Evolutionary conservation across 2,888 invertebrate species (phyloP).

Genomic region (Sinopyrophorus schimmeli): DNA sequence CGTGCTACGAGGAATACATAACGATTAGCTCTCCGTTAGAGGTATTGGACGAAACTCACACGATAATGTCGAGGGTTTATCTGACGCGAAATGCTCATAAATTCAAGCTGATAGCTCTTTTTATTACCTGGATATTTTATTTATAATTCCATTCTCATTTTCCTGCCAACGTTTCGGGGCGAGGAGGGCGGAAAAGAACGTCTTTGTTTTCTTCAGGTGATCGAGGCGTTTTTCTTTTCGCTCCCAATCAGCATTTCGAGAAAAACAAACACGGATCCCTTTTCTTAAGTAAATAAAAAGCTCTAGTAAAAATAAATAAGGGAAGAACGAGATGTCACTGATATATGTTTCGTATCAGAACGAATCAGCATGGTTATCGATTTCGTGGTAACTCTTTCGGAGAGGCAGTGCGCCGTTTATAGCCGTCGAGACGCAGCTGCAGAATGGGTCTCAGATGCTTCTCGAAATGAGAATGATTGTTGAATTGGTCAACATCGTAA

Average conservation of each 20-base stretch:
- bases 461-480: slow-evolving; percentile 24
- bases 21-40: slow-evolving; percentile 34
- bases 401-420: slow-evolving; percentile 21
- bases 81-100: slow-evolving; percentile 28
- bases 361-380: slow-evolving; percentile 38
- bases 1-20: slow-evolving; percentile 35
- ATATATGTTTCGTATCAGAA: slow-evolving; percentile 39
- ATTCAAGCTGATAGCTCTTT: slow-evolving; percentile 32
- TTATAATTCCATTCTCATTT: slow-evolving; percentile 26
- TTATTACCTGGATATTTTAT: slow-evolving; percentile 32
- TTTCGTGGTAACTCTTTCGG: slow-evolving; percentile 31
- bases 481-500: slow-evolving; percentile 26
- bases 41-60: slow-evolving; percentile 28
- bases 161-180: no score
- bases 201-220: slow-evolving; percentile 11
- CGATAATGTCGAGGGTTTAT: slow-evolving; percentile 33
- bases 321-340: slow-evolving; percentile 38
- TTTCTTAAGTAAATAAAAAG: slow-evolving; percentile 24
- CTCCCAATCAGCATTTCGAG: slow-evolving; percentile 25
- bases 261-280: slow-evolving; percentile 24
- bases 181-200: no score
- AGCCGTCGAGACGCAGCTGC: slow-evolving; percentile 23
- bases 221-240: no score
- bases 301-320: slow-evolving; percentile 29
- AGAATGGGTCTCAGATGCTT: slow-evolving; percentile 23